Evolutionary conservation across 2,888 invertebrate genomes (phyloP), one percentile per base, ranked within the genome.

Genomic region (Colostygia pectinataria): DNA sequence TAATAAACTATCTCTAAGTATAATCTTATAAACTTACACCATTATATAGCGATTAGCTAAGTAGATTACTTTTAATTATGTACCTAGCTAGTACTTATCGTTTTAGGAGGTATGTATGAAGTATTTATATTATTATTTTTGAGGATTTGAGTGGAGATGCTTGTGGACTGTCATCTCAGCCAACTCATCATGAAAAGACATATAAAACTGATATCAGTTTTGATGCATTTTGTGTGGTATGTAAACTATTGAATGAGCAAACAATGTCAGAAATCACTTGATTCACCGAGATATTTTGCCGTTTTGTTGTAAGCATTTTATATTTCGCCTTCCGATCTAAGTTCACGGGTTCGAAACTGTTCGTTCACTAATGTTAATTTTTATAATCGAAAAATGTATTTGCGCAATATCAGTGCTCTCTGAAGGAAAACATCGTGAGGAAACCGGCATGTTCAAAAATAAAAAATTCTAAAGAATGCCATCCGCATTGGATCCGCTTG

Each of bases 21-120:
- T 83, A 80, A 83, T 77, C 78, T 66, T 86, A 83, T 84, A 60
- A 50, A 51, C 53, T 81, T 83, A 85, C 84, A 85, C 82, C 68
- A 80, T 75, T 78, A 52, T 77, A 57, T 86, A 86, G 84, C 67
- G 52, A 52, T 69, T 86, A 87, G 85, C 77, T 75, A 43, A 44
- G 78, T 87, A 85, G 83, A 78, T 78, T 80, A 77, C 79, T 80
- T 80, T 67, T 53, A 48, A 40, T 43, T 58, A 49, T 58, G 50
- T 53, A 60, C 47, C 57, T 57, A 20, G 1, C 5, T 20, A 20
- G 39, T 40, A 57, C 50, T 55, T 57, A 57, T 29, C 25, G 37
- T 51, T 52, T 51, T 58, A 56, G 46, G 48, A 55, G 31, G 39
- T 52, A 41, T 56, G 58, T 47, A 41, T 49, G 53, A 45, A 10